phyloP scores from a whole-genome alignment of 2,113 vertebrate species.

The Gnathonemus echidnorhynchus region DNA sequence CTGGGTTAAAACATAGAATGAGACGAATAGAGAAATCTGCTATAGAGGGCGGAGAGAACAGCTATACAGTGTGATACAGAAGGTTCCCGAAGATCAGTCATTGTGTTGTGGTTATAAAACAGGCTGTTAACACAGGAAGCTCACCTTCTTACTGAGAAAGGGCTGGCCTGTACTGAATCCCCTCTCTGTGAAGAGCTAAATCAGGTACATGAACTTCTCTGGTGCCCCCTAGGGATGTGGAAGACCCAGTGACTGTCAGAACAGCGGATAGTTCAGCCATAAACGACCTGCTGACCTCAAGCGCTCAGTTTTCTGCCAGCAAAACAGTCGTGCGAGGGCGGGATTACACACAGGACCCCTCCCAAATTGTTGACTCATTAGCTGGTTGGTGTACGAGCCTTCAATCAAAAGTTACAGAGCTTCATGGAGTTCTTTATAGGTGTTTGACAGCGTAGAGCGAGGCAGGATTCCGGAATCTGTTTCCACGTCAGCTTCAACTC shows the following conservation, averaged over 20 bases:
- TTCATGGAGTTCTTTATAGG: neutral
- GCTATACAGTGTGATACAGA: neutral
- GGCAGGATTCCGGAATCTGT: neutral
- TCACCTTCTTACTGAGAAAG: neutral
- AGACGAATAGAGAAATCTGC: neutral
- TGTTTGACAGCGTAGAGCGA: neutral
- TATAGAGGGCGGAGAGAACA: neutral
- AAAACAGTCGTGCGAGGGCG: neutral
- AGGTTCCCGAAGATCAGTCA: neutral
- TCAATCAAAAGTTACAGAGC: neutral
- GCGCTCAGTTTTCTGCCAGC: neutral
- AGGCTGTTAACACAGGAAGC: neutral
- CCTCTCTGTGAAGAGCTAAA: neutral
- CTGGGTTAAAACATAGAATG: neutral
- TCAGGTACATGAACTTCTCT: neutral
- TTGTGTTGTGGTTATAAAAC: neutral
- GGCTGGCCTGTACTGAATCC: neutral
- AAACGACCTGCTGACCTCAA: neutral
- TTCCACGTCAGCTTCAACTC: neutral
- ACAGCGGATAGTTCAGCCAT: neutral
- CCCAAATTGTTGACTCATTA: neutral
- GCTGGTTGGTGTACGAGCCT: neutral
- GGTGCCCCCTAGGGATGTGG: neutral
- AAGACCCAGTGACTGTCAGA: neutral
- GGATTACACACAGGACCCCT: neutral